A percentile compares a stretch with the other conserved stretches of the same genome.
phyloP scores from a whole-genome alignment of 2,888 invertebrate species.

The Leptopilina myrica region DNA sequence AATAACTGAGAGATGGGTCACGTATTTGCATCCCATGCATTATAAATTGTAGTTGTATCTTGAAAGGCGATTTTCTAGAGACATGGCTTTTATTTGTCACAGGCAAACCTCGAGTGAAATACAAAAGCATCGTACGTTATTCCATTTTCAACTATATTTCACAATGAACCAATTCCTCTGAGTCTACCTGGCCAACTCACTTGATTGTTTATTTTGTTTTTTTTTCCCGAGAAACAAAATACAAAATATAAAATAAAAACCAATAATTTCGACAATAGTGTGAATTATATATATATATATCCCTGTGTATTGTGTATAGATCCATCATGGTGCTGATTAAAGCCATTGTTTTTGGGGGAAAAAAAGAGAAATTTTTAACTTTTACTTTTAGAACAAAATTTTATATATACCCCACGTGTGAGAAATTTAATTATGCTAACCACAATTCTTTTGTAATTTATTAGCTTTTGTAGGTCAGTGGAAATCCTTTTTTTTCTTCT shows the following conservation, averaged over 20 bases:
- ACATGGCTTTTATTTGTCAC: constrained; percentile 46
- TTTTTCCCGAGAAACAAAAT: not conserved
- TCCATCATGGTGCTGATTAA: not conserved
- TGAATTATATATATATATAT: too few relatives aligned
- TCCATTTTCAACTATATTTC: constrained; percentile 50
- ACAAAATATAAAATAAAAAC: not conserved
- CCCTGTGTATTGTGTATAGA: too few relatives aligned
- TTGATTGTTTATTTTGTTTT: constrained; percentile 1
- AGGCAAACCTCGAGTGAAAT: constrained; percentile 45
- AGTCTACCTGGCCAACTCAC: constrained; percentile 41
- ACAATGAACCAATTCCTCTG: constrained; percentile 39
- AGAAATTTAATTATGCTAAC: constrained; percentile 18
- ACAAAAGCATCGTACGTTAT: constrained; percentile 53
- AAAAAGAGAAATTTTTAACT: not conserved
- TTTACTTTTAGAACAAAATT: not conserved
- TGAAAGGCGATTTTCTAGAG: constrained; percentile 51
- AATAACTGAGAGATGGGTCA: constrained; percentile 65
- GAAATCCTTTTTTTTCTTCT: too few relatives aligned
- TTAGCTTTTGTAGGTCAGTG: not conserved
- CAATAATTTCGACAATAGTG: too few relatives aligned
- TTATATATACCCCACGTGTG: not conserved
- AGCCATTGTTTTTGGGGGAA: not conserved
- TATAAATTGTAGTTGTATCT: constrained; percentile 59
- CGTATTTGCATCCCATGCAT: constrained; percentile 66
- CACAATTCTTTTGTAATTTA: not conserved